phyloP scores from a whole-genome alignment of 2,113 vertebrate genomes.

The Psammodynastes pulverulentus region DNA sequence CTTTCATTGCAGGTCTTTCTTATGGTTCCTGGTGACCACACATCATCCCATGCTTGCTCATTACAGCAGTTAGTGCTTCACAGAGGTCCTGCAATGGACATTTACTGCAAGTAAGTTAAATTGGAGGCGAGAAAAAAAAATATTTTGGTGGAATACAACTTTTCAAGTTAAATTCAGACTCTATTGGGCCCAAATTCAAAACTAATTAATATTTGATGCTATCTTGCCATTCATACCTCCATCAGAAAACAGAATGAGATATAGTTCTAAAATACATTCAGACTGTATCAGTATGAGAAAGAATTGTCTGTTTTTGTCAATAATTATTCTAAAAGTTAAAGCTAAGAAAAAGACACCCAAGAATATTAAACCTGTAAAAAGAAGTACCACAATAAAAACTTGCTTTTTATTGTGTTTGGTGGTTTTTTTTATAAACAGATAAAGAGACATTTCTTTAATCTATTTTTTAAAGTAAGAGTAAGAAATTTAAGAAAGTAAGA shows the following conservation, averaged over 20 bases:
- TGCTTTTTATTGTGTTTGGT: slow-evolving; percentile 24
- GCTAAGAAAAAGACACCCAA: neutral
- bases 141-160: neutral
- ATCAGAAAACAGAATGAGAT: slow-evolving; percentile 29
- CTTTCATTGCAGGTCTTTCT: neutral
- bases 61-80: neutral
- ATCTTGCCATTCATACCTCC: neutral
- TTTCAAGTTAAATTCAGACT: neutral
- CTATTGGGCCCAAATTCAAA: neutral
- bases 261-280: slow-evolving; percentile 37
- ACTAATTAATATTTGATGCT: neutral
- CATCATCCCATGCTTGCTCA: neutral
- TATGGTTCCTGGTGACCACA: neutral
- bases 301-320: slow-evolving; percentile 43
- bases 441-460: slow-evolving; percentile 12
- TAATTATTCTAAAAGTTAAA: slow-evolving; percentile 30
- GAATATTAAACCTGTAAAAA: slow-evolving; percentile 7
- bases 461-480: neutral
- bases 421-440: slow-evolving; percentile 40
- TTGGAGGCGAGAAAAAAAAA: neutral
- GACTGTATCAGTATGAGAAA: slow-evolving; percentile 44
- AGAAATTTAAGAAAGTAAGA: neutral
- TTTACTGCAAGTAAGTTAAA: neutral
- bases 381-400: slow-evolving; percentile 24
- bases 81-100: neutral